Base-by-base conservation (phyloP, 1,140 invertebrate species). In the Drosophila sulfurigaster region DNA sequence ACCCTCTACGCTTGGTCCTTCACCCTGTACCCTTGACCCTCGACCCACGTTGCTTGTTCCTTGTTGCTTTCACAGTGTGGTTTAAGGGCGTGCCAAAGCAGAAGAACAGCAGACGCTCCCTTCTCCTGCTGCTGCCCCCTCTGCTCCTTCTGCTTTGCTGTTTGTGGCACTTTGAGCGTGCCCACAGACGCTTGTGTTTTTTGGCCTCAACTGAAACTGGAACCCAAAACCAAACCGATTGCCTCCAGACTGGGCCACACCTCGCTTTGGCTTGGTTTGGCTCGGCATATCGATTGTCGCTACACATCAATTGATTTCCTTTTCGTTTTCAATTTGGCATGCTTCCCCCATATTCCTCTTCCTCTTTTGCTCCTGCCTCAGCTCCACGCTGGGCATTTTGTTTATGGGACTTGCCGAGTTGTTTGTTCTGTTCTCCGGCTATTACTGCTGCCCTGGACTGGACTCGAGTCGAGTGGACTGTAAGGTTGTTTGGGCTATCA, bases 301-400 rank as follows among this genome's bases (percentile, higher is more conserved):
- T 70, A 74, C 72, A 76, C 66, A 77, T 85, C 85, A 89, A 89
- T 89, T 89, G 85, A 85, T 89, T 89, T 89, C 85, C 85, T 85
- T 83, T 89, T 79, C 81, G 81, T 79, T 83, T 89, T 85, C 81
- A 83, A 83, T 83, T 83, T 83, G 68, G 68, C 65, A 63, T 15
- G 20, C 56, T 28, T 7, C n/a, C 25, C 25, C 20, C 7, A 38
- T 38, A 10, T 38, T 38, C 1, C 20, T 25, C 3, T 25, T 8
- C 63, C 51, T 1, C 45, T 32, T 8, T 8, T 15, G 5, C 20
- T 48, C 28, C 8, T 43, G 6, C 30, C 1, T n/a, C 35, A 43
- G 7, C 25, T 62, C 5, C 56, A 82, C 63, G 52, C 72, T 70
- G 57, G 16, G 71, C 71, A 60, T 68, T 76, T 72, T 71, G 80